phyloP scores from a whole-genome alignment of 1,140 invertebrate genomes.

The Magallana gigas region DNA sequence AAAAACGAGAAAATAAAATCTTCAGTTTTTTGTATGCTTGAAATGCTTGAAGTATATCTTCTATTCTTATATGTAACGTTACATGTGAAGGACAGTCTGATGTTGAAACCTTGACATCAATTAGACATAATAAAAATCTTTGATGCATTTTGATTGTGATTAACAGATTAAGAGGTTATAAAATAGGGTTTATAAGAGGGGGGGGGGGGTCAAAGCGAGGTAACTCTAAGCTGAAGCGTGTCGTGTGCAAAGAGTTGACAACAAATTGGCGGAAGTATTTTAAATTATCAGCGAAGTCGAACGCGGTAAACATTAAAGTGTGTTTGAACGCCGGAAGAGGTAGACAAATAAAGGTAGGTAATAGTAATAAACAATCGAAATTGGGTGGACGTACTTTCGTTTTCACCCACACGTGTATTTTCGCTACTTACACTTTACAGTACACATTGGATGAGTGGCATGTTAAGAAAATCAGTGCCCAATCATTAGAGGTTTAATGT shows the following conservation, averaged over 20 bases:
- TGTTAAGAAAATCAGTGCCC: neutral
- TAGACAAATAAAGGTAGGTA: slow-evolving; percentile 20
- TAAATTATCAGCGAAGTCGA: neutral
- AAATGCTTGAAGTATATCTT: too few relatives aligned
- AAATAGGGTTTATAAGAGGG: neutral
- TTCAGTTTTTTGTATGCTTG: too few relatives aligned
- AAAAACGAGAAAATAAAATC: too few relatives aligned
- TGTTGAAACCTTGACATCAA: too few relatives aligned
- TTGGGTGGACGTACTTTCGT: neutral
- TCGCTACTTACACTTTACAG: neutral
- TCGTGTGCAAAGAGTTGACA: slow-evolving; percentile 1
- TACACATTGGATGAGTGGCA: neutral
- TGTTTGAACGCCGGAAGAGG: neutral
- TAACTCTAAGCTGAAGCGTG: neutral
- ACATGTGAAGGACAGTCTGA: too few relatives aligned
- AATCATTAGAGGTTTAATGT: neutral
- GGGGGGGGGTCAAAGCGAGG: neutral
- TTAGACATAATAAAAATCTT: too few relatives aligned
- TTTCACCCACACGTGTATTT: slow-evolving; percentile 4
- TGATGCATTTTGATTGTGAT: too few relatives aligned
- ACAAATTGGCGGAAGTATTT: slow-evolving; percentile 13
- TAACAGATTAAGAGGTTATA: too few relatives aligned
- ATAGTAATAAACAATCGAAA: neutral
- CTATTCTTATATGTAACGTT: too few relatives aligned
- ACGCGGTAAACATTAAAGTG: slow-evolving; percentile 2